phyloP scores from a whole-genome alignment of 2,797 vertebrate genomes.

The Sarcoramphus papa region DNA sequence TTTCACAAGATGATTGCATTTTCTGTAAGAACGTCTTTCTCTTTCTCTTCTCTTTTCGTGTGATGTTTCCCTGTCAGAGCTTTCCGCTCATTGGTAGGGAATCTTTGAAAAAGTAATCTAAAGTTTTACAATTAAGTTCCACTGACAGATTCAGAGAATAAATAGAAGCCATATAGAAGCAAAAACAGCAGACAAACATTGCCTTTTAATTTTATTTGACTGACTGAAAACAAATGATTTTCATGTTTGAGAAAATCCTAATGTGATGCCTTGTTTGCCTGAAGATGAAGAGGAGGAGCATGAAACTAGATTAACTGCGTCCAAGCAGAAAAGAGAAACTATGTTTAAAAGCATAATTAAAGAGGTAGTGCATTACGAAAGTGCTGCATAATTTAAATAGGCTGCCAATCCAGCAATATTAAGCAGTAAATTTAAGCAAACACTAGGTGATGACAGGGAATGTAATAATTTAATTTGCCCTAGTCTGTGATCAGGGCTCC shows the following conservation, averaged over 20 bases:
- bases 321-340: slow-evolving; percentile 16
- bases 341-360: slow-evolving; percentile 47
- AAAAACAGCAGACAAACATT: background rate
- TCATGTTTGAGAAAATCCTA: background rate
- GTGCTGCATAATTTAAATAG: slow-evolving; percentile 31
- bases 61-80: background rate
- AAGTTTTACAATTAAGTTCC: background rate
- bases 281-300: background rate
- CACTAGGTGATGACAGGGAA: background rate
- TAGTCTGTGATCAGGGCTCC: background rate
- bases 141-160: background rate
- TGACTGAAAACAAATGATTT: background rate
- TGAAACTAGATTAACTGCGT: slow-evolving; percentile 41
- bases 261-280: background rate
- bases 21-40: background rate
- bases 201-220: background rate
- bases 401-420: slow-evolving; percentile 18
- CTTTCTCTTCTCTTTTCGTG: background rate
- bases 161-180: background rate
- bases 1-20: background rate
- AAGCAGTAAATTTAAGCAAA: slow-evolving; percentile 36
- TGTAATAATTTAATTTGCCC: background rate
- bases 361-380: slow-evolving; percentile 22
- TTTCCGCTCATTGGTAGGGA: background rate
- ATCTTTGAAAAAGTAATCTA: background rate